Evolutionary conservation across 23 tunicate species (phyloP), one percentile per base, ranked within the genome.

Genomic region (Diplosoma virens): DNA sequence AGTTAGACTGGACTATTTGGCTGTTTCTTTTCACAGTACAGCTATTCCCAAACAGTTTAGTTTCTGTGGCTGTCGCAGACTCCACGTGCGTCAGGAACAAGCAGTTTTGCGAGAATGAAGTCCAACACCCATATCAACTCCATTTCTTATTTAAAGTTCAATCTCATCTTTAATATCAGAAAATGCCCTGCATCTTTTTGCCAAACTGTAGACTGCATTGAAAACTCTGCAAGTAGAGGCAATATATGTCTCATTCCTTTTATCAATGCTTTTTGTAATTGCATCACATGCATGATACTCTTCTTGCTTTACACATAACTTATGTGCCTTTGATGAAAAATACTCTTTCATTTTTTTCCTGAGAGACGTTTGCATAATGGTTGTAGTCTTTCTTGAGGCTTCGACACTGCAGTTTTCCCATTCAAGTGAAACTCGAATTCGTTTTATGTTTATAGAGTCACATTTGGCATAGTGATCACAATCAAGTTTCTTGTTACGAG

Each of bases 161-260:
- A 79, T 67, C 35, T 79, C 84, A 71, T 79, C 79, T 71, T 71
- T 28, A 37, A 79, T 37, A 70, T 70, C 61, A 37, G 84, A 79
- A 67, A 79, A 79, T 37, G 78, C 64, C 33, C 60, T 6, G 27
- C 34, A 23, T 70, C 79, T 17, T 71, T 79, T 79, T 41, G 80
- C 35, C 18, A 79, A 70, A 79, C 84, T 79, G n/a, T n/a, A 79
- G 20, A 79, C 84, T 72, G 84, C 72, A 79, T 79, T 73, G 79
- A 79, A 79, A 71, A 79, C 65, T 45, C 60, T 70, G 60, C 37
- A 27, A 3, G 79, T 79, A 25, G 84, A 79, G 23, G 25, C 52
- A 63, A 77, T 77, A 66, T 6, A 56, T 56, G 6, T 20, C 63
- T 56, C 24, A 20, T 56, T 56, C 63, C 17, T 11, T 56, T 16